These are phyloP conservation scores for Erythrolamprus reginae DNA, from an alignment of 2,113 vertebrate genomes.

Conservation along the genomic window DNA sequence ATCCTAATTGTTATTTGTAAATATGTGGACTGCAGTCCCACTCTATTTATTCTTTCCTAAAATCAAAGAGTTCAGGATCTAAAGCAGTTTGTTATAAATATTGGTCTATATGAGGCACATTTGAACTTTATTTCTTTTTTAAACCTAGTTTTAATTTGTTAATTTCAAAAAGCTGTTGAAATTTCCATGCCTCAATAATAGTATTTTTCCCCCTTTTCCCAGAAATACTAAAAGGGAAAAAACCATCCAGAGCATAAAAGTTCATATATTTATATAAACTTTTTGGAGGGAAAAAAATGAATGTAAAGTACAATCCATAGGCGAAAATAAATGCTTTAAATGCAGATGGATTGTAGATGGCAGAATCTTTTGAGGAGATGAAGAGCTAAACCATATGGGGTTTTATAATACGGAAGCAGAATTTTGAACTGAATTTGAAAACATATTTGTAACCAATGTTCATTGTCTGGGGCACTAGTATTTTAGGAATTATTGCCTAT, in stretches of 20 bases:
- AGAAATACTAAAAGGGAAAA: neutral
- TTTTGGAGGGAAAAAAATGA: neutral
- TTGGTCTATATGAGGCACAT: conserved; percentile 17
- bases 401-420: too few relatives aligned
- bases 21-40: neutral
- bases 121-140: conserved; percentile 13
- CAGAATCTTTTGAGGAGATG: too few relatives aligned
- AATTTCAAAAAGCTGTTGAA: neutral
- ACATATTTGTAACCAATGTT: too few relatives aligned
- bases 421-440: too few relatives aligned
- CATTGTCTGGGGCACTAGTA: too few relatives aligned
- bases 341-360: too few relatives aligned
- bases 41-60: conserved; percentile 27
- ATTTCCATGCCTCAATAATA: neutral
- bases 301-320: neutral
- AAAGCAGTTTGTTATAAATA: neutral
- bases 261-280: neutral
- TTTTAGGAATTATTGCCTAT: too few relatives aligned
- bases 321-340: neutral
- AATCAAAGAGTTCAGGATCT: neutral
- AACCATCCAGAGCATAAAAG: neutral
- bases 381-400: too few relatives aligned
- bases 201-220: neutral
- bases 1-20: neutral
- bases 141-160: neutral